Percentiles rank a stretch among this genome's conserved stretches.
Conservation (phyloP, 37 sponge, comb jelly and placozoan species). For the Chondrosia reniformis region DNA sequence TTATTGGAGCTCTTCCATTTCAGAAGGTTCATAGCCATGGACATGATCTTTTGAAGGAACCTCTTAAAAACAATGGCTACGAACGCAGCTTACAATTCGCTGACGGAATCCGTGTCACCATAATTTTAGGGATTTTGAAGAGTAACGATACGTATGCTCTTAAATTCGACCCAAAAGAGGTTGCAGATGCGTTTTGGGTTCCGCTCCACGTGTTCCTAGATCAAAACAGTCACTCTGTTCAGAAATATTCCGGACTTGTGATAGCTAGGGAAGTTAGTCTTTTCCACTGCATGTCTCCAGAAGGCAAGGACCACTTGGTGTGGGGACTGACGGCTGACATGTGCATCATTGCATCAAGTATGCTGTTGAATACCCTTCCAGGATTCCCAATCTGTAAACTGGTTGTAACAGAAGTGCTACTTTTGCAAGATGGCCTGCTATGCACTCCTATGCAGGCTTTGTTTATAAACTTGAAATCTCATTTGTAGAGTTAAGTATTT, state of each 20-base stretch:
- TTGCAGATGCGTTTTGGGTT: conserved; percentile 41
- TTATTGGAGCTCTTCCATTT: conserved; percentile 33
- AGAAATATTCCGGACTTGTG: neutral
- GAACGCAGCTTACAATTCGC: no score
- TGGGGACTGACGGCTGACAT: conserved; percentile 46
- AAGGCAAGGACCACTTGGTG: neutral
- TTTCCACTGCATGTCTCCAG: neutral
- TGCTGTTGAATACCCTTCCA: conserved; percentile 25
- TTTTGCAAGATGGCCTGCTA: neutral
- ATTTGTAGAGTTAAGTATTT: neutral
- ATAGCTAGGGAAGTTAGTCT: neutral
- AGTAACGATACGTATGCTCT: neutral
- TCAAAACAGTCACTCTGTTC: neutral
- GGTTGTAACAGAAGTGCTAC: neutral
- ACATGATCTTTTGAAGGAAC: no score
- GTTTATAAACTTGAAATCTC: neutral
- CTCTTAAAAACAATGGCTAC: no score
- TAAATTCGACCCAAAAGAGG: conserved; percentile 37
- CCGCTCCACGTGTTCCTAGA: conserved; percentile 38
- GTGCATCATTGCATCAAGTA: conserved; percentile 14
- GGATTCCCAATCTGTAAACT: neutral
- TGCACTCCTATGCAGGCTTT: neutral
- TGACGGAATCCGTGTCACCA: conserved; percentile 23
- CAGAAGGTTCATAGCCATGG: no score
- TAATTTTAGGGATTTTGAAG: conserved; percentile 16